Conservation (phyloP, 2,113 vertebrate species). For the Riparia riparia region DNA sequence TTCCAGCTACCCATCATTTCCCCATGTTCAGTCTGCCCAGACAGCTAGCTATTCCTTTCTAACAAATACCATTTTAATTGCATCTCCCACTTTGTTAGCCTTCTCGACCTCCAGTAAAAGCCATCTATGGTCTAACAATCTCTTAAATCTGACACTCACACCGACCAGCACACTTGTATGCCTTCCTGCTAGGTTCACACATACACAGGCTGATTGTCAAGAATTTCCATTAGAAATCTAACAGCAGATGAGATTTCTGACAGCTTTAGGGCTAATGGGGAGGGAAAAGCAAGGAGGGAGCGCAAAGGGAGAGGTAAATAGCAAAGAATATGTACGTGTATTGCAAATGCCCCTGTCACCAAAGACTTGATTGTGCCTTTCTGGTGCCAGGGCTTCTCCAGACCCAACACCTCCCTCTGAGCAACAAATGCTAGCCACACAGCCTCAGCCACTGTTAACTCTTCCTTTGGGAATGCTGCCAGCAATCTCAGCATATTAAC, state of each 20-base stretch:
- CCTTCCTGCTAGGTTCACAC: neutral
- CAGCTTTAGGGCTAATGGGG: slow-evolving; percentile 3
- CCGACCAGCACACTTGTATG: neutral
- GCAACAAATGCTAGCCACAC: neutral
- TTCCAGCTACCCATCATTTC: slow-evolving; percentile 62
- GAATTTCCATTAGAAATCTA: neutral
- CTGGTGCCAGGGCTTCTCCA: neutral
- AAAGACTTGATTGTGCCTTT: neutral
- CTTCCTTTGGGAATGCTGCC: slow-evolving; percentile 54
- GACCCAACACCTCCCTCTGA: neutral
- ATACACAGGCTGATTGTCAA: neutral
- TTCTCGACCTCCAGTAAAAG: slow-evolving; percentile 76
- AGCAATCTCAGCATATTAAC: slow-evolving; percentile 60
- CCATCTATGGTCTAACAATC: slow-evolving; percentile 57
- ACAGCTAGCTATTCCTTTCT: slow-evolving; percentile 66
- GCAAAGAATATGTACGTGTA: neutral
- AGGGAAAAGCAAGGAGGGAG: neutral
- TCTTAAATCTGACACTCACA: slow-evolving; percentile 66
- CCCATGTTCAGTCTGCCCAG: slow-evolving; percentile 17
- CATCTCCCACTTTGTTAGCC: slow-evolving; percentile 72
- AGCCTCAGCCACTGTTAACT: slow-evolving; percentile 9
- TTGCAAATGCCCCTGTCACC: neutral
- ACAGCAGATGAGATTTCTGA: neutral
- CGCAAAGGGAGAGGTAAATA: neutral
- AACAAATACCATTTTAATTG: slow-evolving; percentile 73